Base-by-base conservation (phyloP, 1,140 invertebrate genomes). In the Contarinia nasturtii region DNA sequence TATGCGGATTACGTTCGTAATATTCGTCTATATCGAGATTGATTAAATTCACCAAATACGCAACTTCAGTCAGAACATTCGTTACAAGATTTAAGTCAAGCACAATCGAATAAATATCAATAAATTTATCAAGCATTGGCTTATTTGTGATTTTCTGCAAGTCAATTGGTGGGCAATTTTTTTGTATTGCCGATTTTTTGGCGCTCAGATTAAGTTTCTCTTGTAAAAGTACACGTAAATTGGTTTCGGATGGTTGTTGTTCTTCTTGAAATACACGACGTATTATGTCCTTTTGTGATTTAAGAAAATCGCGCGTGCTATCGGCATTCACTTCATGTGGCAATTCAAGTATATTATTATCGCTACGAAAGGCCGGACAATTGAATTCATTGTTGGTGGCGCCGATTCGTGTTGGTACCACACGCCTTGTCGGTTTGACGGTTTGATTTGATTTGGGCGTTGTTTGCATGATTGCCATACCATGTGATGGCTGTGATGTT, bases 41-140 rank as follows among this genome's bases (percentile, higher is more conserved):
- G 5, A 63, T 47, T 33, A 64, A 41, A 33, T 62, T 59, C 10
- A 63, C 14, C 7, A 53, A 45, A 41, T 52, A 64, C 10, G 59
- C 51, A 1, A 64, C 45, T 44, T 64, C 61, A 19, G 51, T 57
- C 1, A 64, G 47, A 12, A 63, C 51, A 52, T 63, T 64, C 8
- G 57, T 55, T 19, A 56, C 52, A 8, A 61, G 37, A 53, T 64
- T 60, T 0, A 55, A 42, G 34, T 63, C 57, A 15, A 64, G 53
- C 3, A 64, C 42, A 2, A 55, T 46, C 0, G 52, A 50, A 49
- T 64, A 60, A 20, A 64, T 56, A 10, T 45, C 40, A 0, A 58
- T 57, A 0, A 61, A 33, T 42, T 2, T 51, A 20, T 22, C 53
- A 42, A 49, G 59, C 33, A 44, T 15, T 12, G 7, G 19, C 48